phyloP scores from a whole-genome alignment of 2,113 vertebrate genomes.

The Myxocyprinus asiaticus region DNA sequence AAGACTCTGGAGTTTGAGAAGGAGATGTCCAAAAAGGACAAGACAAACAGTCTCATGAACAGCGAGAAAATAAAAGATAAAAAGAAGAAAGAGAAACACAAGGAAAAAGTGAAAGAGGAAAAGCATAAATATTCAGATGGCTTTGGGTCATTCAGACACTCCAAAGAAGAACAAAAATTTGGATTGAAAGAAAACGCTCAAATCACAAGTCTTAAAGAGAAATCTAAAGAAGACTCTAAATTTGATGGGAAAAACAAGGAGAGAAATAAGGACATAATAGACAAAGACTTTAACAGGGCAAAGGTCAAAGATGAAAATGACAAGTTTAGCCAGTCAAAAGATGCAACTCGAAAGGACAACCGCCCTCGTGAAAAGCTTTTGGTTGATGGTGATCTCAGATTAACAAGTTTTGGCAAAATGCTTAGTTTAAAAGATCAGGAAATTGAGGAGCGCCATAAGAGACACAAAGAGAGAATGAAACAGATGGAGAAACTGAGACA shows the following conservation, averaged over 20 bases:
- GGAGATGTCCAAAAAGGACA: constrained; percentile 92
- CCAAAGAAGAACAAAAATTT: constrained; percentile 87
- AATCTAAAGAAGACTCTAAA: constrained; percentile 87
- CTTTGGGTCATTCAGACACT: constrained; percentile 84
- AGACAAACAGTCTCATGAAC: constrained; percentile 71
- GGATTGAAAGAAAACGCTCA: constrained; percentile 81
- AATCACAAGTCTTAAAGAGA: constrained; percentile 79
- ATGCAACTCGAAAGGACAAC: constrained; percentile 79
- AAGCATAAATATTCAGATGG: constrained; percentile 87
- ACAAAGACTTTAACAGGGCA: constrained; percentile 85
- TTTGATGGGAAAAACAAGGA: constrained; percentile 86
- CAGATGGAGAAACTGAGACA: constrained; percentile 96
- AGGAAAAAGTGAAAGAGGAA: constrained; percentile 91
- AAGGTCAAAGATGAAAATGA: constrained; percentile 85
- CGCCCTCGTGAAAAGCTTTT: constrained; percentile 92
- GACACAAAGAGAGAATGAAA: constrained; percentile 95
- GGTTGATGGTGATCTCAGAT: constrained; percentile 92
- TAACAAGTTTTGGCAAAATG: constrained; percentile 98
- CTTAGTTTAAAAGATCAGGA: constrained; percentile 95
- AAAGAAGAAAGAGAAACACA: constrained; percentile 90
- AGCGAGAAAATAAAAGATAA: constrained; percentile 83
- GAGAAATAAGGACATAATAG: constrained; percentile 80
- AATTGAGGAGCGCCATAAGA: constrained; percentile 91
- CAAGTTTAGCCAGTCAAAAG: constrained; percentile 81
- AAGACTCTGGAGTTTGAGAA: constrained; percentile 89